Conservation (phyloP, 1,140 invertebrate genomes). For the Gryllus bimaculatus region DNA sequence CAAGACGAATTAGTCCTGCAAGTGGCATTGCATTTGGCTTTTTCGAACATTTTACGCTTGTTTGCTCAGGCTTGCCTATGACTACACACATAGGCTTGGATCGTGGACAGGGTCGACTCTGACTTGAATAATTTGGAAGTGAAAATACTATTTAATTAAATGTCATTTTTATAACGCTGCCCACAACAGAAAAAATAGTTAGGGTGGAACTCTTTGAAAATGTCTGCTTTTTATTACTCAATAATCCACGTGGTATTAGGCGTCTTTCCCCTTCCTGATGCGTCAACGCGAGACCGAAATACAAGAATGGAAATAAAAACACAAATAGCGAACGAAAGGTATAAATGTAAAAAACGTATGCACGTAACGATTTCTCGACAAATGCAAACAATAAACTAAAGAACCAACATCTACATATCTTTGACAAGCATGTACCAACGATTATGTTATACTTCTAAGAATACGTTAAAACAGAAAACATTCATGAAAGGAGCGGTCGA, state of each 20-base stretch:
- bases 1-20: neutral
- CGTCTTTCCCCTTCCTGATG: neutral
- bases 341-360: too few species aligned
- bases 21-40: neutral
- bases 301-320: neutral
- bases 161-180: neutral
- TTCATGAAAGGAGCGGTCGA: neutral
- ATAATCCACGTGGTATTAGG: conserved; percentile 4
- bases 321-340: neutral
- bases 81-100: neutral
- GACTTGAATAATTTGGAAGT: neutral
- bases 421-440: neutral
- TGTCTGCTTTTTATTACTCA: neutral
- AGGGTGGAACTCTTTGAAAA: neutral
- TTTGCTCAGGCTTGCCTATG: neutral
- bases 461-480: neutral
- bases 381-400: neutral
- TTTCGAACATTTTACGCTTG: neutral
- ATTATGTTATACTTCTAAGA: neutral
- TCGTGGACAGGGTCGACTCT: neutral
- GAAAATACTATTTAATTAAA: neutral
- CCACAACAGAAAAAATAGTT: neutral
- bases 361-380: neutral
- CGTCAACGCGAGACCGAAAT: neutral
- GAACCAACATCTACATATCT: neutral